phyloP scores from a whole-genome alignment of 2,888 invertebrate species.

The Apamea anceps region DNA sequence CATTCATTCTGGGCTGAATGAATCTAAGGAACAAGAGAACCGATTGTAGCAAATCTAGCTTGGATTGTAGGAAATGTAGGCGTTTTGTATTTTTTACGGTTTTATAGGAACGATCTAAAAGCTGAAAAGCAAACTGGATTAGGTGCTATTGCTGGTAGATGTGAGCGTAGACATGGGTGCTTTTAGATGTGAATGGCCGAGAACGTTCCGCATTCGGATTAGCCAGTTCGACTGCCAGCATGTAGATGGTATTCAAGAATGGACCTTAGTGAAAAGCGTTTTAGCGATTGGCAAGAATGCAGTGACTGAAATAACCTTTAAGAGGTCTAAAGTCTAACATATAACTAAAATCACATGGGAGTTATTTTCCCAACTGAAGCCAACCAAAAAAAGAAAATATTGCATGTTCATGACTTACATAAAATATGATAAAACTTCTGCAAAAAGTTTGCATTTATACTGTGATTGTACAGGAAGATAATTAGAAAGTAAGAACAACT shows the following conservation, averaged over 20 bases:
- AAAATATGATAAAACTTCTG: background rate
- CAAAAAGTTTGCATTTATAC: background rate
- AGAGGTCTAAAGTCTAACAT: background rate
- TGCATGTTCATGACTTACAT: background rate
- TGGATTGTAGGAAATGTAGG: conserved; percentile 62
- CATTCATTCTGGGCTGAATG: conserved; percentile 74
- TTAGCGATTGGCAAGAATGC: background rate
- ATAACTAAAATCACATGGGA: background rate
- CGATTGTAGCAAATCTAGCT: conserved; percentile 67
- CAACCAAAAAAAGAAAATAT: no score
- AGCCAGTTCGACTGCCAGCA: conserved; percentile 33
- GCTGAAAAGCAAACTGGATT: conserved; percentile 60
- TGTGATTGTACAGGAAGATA: background rate
- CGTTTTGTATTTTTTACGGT: conserved; percentile 65
- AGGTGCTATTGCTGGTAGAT: conserved; percentile 51
- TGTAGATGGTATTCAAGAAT: conserved; percentile 38
- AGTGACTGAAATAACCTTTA: conserved; percentile 5
- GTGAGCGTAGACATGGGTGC: conserved; percentile 56
- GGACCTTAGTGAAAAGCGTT: conserved; percentile 21
- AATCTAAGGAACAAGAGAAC: conserved; percentile 71
- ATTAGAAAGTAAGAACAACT: conserved; percentile 9
- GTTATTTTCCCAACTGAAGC: background rate
- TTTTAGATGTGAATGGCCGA: conserved; percentile 53
- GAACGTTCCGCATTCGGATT: conserved; percentile 51
- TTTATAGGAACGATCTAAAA: conserved; percentile 54